Base-by-base conservation (phyloP, 2,797 vertebrate species). In the Enteromius treurensis region DNA sequence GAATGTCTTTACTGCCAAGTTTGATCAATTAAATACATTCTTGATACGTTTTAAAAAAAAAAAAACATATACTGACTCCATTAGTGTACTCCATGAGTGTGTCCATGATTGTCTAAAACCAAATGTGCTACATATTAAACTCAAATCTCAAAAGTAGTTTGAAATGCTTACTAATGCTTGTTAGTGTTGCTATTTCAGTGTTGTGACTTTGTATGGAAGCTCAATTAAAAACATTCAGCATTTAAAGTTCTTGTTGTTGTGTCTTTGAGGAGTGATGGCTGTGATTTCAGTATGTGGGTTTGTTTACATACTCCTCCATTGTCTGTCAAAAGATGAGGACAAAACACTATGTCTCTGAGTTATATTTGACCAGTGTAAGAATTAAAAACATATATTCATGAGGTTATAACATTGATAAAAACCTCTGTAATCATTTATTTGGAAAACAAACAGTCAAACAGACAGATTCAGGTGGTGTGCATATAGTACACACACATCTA, bases 291-390 rank as follows among this genome's bases (percentile, higher is more conserved):
- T 97, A 98, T 8, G 96, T 90, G 71, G 97, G 97, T 73, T 96
- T 98, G 92, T 90, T 96, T 95, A 97, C 93, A 85, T 98, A 98
- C 86, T 98, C 96, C 89, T 97, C 96, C 94, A 97, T 93, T 0
- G 97, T 97, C 97, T 98, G 93, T 79, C 84, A 87, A 53, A 45
- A 60, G n/a, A 73, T 5, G 87, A 80, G 90, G 14, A 67, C 87
- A 23, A 73, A 78, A 21, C 21, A 53, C 17, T 86, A 32, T 40
- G 3, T 15, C 62, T 79, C 37, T 58, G 51, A 78, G 23, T 68
- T 11, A 55, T 69, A 47, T 58, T 58, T 75, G 26, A 49, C 13
- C 11, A 53, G 2, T n/a, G 32, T 7, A 67, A 51, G 5, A 67
- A 17, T n/a, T 17, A 8, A 15, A 67, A 34, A 9, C 15, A 40